Evolutionary conservation across 2,888 invertebrate species (phyloP), one percentile per base, ranked within the genome.

Genomic region (Drosophila affinis): DNA sequence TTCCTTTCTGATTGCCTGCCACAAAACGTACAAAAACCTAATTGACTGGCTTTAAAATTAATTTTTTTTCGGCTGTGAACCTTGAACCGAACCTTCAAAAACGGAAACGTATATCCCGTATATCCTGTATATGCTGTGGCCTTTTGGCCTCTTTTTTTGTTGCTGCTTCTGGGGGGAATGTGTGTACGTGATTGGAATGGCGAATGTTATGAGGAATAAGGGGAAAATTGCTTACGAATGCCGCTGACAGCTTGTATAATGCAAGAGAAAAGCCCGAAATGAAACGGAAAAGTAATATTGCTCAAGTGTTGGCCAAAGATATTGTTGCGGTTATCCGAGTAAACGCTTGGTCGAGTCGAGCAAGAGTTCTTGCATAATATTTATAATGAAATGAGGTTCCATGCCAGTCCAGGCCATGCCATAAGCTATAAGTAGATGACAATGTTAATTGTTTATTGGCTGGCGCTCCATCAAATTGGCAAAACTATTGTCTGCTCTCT

Each of bases 241-340:
- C 63, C 72, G 84, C 81, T 80, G 80, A 80, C 80, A 80, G 80
- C 81, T 81, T 81, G 80, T 78, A 84, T 80, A 80, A 80, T 83
- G 80, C 78, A 79, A 79, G 72, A 62, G 79, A 79, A 80, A 78
- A 71, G 81, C 78, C 70, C 80, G 81, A 83, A 80, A 84, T 80
- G 80, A 80, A 80, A 81, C 81, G 80, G 84, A 80, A 80, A 80
- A 84, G 72, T 75, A 83, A 83, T 84, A 78, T 81, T 80, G 76
- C 78, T 81, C 84, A 81, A 81, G 81, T 80, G 84, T 72, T 70
- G 29, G 7, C 2, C 29, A 75, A 78, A 78, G 70, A 39, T 39
- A 39, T 39, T 39, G 39, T 7, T 39, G 39, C 39, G 39, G 39
- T n/a, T 34, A 7, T 2, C 32, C 6, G 46, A 21, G 18, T 6